Evolutionary conservation across 2,888 invertebrate genomes (phyloP), one percentile per base, ranked within the genome.

Genomic region (Clivina fossor): DNA sequence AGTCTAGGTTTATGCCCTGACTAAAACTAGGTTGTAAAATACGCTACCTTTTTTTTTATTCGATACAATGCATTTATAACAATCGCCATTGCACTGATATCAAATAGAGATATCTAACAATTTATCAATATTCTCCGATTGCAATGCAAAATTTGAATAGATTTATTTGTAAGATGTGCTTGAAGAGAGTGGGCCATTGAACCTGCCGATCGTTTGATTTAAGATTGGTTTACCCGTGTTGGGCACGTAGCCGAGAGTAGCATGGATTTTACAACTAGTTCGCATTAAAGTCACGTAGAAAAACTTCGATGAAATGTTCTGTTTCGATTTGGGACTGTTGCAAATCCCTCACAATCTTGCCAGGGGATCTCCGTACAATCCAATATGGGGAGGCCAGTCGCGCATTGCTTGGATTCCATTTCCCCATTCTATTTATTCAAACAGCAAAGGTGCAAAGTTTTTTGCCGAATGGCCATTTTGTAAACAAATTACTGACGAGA

Each of bases 291-390:
- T 71, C 72, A 73, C 72, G 72, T 73, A 71, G 67, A 69, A 70
- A 71, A 73, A 72, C 69, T 72, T 70, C 69, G 69, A 70, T 70
- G 71, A 70, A 71, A 71, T 70, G 71, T 69, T 71, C 71, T 70
- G 72, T 71, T 72, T 73, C 72, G 72, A 72, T 73, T 71, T 71
- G 73, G 72, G 72, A 71, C 70, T 66, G 66, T 63, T 67, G 70
- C 71, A 73, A 74, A 74, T 73, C 73, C 73, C 71, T 70, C 70
- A 71, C 73, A 73, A 73, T 73, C 73, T 72, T 71, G 64, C 44
- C n/a, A n/a, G n/a, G 67, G 70, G 71, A 72, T 72, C 72, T 71
- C 69, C 68, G 68, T 69, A 38, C 37, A 72, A 71, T 71, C 72
- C 71, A 73, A 72, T 71, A 72, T 71, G 69, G 70, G 68, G n/a